Evolutionary conservation across 2,797 vertebrate genomes (phyloP).

Genomic region (Coracias cyanogaster): DNA sequence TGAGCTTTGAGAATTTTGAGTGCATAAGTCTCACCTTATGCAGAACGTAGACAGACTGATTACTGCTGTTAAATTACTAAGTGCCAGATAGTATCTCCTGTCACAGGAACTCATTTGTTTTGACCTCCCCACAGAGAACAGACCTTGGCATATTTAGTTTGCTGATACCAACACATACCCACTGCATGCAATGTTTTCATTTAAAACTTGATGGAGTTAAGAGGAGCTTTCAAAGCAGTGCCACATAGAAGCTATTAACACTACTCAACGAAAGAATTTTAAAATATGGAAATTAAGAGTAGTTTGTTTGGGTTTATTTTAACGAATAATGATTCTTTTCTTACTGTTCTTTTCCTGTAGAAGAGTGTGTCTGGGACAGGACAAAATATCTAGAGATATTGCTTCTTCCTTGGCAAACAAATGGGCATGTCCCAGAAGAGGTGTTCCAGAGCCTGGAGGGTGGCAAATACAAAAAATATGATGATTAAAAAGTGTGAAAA

Average conservation of each 20-base stretch:
- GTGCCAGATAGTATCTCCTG: background rate
- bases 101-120: background rate
- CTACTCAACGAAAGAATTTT: background rate
- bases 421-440: background rate
- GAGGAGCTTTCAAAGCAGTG: background rate
- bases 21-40: background rate
- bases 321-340: background rate
- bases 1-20: background rate
- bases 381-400: background rate
- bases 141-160: background rate
- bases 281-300: background rate
- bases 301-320: background rate
- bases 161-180: background rate
- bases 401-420: background rate
- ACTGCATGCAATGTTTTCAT: background rate
- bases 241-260: background rate
- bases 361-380: background rate
- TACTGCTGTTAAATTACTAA: background rate
- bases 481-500: background rate
- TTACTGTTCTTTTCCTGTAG: background rate
- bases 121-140: background rate
- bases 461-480: background rate
- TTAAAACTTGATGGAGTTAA: background rate
- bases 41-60: background rate
- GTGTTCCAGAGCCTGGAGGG: background rate